These are phyloP conservation scores for Neotragus pygmaeus DNA, from an alignment of 2,113 vertebrate genomes.

Conservation along the genomic window DNA sequence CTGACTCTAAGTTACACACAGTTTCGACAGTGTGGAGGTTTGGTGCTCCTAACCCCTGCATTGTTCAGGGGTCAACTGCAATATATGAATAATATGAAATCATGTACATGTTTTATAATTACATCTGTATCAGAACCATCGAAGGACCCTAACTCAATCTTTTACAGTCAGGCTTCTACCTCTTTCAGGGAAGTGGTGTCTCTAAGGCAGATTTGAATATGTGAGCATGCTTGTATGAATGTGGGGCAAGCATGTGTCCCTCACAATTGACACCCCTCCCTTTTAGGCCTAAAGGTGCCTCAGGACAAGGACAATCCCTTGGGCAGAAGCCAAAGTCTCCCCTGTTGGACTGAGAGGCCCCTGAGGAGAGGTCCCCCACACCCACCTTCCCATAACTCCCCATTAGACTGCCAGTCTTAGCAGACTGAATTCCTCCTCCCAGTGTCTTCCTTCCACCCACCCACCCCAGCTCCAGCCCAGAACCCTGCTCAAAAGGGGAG, in stretches of 20 bases:
- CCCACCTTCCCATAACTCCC: not conserved
- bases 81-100: not conserved
- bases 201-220: not conserved
- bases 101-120: not conserved
- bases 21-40: not conserved
- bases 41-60: not conserved
- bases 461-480: not conserved
- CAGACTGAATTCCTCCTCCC: not conserved
- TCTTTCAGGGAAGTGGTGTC: not conserved
- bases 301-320: not conserved
- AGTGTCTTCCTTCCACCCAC: not conserved
- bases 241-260: not conserved
- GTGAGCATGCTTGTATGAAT: not conserved
- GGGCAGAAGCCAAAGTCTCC: not conserved
- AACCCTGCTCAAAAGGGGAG: not conserved
- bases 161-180: not conserved
- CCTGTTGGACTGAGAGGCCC: not conserved
- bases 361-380: not conserved
- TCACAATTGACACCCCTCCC: not conserved
- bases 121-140: not conserved
- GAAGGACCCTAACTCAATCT: not conserved
- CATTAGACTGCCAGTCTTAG: not conserved
- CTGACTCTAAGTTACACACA: not conserved
- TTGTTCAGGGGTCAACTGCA: not conserved
- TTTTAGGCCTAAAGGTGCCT: not conserved